Evolutionary conservation across 2,113 vertebrate species (phyloP).

Genomic region (Chrysemys picta): DNA sequence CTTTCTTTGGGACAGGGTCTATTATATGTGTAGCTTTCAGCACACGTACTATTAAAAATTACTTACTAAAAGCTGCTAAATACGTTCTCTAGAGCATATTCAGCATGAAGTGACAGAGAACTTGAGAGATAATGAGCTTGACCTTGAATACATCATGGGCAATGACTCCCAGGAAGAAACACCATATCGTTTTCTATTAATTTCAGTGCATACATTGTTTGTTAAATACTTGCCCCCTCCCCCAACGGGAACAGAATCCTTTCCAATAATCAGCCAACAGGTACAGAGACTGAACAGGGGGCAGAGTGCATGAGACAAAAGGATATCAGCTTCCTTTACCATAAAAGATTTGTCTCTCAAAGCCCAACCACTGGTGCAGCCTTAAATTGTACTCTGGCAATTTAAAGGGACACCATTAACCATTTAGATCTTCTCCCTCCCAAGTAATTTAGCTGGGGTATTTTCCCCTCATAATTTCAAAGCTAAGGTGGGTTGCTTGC

Average conservation of each 20-base stretch:
- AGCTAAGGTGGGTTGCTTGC: not conserved
- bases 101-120: not conserved
- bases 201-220: not conserved
- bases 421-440: not conserved
- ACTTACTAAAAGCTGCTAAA: not conserved
- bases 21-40: not conserved
- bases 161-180: not conserved
- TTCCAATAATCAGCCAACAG: not conserved
- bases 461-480: not conserved
- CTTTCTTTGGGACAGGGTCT: not conserved
- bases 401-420: constrained; percentile 8
- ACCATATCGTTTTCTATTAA: constrained; percentile 2
- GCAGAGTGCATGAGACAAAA: not conserved
- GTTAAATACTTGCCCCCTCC: not conserved
- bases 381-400: constrained; percentile 5
- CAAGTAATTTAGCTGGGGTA: not conserved
- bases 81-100: fast-evolving
- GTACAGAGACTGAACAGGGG: not conserved
- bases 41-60: not conserved
- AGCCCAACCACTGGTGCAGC: constrained; percentile 1
- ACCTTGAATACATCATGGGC: not conserved
- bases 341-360: constrained; percentile 9
- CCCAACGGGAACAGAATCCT: not conserved
- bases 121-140: not conserved
- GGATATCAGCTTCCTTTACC: not conserved